Base-by-base conservation (phyloP, 2,797 vertebrate genomes). In the Pipistrellus pygmaeus region DNA sequence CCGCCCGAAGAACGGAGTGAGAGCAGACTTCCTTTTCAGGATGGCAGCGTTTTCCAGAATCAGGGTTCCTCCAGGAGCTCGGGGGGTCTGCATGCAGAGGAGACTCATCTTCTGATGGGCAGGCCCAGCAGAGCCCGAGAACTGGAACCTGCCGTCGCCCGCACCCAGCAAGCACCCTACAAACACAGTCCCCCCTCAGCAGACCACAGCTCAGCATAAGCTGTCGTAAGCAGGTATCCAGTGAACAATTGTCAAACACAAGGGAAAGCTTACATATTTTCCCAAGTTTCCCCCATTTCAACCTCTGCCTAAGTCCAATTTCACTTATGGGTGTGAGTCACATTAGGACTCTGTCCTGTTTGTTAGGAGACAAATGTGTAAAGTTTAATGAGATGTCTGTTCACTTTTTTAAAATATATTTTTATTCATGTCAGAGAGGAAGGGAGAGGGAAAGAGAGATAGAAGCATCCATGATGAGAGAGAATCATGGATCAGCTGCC, bases 331-430 rank as follows among this genome's bases (percentile, higher is more conserved):
- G 2, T 72, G 6, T n/a, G 72, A 60, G 13, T 48, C 83, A 88
- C 78, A 91, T 57, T 51, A 60, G 60, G n/a, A 83, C 21, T 69
- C 48, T 80, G 17, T 11, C 21, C 20, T 75, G 5, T 84, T 53
- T 77, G 68, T 48, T 88, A 77, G 44, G 44, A 73, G 27, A 4
- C 30, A 80, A 66, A 88, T 21, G 66, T 76, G 17, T 48, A n/a
- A 90, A 88, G 30, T 82, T 88, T 66, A 92, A 71, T 73, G 72
- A 85, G 23, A 46, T 75, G 5, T 57, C 44, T 83, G 30, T 57
- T 60, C 57, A 27, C 25, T 60, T 60, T 12, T 60, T 4, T n/a
- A n/a, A 25, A 60, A 27, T 27, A 60, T 60, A 27, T 27, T 13
- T 57, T 27, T 27, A 13, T 27, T 60, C 23, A 60, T 60, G 1